Percentiles rank a stretch among this genome's conserved stretches.
Evolutionary conservation across 2,888 invertebrate genomes (phyloP).

Genomic region (Allacma fusca): DNA sequence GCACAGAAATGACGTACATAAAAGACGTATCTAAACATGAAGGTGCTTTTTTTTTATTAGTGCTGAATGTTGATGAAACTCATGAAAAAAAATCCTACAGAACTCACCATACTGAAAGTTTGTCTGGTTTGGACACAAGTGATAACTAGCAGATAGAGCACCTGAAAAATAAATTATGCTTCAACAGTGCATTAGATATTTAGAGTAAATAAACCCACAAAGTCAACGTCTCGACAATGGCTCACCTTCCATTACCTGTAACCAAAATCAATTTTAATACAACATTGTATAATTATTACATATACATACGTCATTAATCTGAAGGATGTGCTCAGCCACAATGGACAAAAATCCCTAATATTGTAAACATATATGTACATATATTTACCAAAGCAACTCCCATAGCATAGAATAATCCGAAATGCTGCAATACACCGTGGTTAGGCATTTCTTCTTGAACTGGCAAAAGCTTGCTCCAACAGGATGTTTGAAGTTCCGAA

Average conservation of each 20-base stretch:
- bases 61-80: not conserved
- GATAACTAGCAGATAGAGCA: slow-evolving; percentile 85
- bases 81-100: not conserved
- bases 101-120: slow-evolving; percentile 87
- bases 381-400: slow-evolving; percentile 76
- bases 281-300: not conserved
- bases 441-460: slow-evolving; percentile 29
- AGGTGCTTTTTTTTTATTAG: too few relatives aligned
- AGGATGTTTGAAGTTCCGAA: too few relatives aligned
- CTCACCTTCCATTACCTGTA: slow-evolving; percentile 35
- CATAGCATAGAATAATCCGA: slow-evolving; percentile 86
- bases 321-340: too few relatives aligned
- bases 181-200: too few relatives aligned
- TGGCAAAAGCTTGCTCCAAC: slow-evolving; percentile 26
- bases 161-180: too few relatives aligned
- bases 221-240: too few relatives aligned
- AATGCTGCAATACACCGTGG: slow-evolving; percentile 79
- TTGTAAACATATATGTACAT: too few relatives aligned
- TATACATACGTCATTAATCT: too few relatives aligned
- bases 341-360: too few relatives aligned
- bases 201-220: too few relatives aligned
- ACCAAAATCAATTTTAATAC: not conserved
- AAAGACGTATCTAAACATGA: slow-evolving; percentile 67
- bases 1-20: slow-evolving; percentile 69
- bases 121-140: slow-evolving; percentile 85